Base-by-base conservation (phyloP, 2,797 vertebrate genomes). In the Pseudochirops cupreus region DNA sequence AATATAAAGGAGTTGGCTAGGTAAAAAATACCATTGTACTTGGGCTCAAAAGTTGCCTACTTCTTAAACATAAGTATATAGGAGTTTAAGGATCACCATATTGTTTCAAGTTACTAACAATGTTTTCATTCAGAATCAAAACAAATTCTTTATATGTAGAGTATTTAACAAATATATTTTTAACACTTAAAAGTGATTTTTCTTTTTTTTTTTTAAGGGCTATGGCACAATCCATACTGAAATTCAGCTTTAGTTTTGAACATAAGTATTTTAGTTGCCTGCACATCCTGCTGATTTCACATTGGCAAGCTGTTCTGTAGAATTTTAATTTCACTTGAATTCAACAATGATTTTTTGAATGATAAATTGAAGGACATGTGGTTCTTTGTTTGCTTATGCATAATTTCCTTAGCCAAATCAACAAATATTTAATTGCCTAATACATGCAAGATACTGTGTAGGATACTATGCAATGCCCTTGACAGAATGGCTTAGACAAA, bases 301-400 rank as follows among this genome's bases (percentile, higher is more conserved):
- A 21, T 3, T 5, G 95, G 94, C 95, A 1, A 0, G 94, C 94
- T 96, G 96, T 97, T 98, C 89, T 94, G 33, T 59, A 92, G 94
- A 89, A 95, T 97, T 96, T 94, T 94, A 92, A 58, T 92, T 93
- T 95, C 93, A 55, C 90, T 97, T 95, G 67, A 95, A 21, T 92
- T 96, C 93, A 95, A 95, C 95, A 96, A 46, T 31, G 28, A 56
- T 94, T 97, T 95, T 82, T 9, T 87, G 39, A 62, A 95, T 96
- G 54, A 59, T 5, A 94, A 50, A 56, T 5, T 58, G 91, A 58
- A 62, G 24, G 28, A 94, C 58, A 90, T 91, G 4, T 58, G 90
- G 74, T 89, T 97, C 31, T 95, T 18, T 57, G 11, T 53, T 93
- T 92, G n/a, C 57, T 92, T 91, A 93, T 59, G 28, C 14, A 21